phyloP scores from a whole-genome alignment of 2,113 vertebrate genomes.

The Panthera uncia region DNA sequence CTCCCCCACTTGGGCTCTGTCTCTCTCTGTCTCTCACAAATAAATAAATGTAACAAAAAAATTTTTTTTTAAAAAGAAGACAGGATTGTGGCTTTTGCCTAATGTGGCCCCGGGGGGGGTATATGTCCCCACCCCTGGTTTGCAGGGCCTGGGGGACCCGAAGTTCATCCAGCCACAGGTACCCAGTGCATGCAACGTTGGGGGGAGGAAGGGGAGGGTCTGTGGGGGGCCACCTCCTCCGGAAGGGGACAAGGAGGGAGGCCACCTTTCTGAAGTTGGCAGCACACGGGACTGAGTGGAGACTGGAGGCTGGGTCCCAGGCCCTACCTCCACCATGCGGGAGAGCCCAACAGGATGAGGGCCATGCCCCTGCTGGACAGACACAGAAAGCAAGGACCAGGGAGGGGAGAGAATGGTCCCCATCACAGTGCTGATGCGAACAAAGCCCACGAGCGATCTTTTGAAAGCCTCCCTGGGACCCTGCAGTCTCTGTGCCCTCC shows the following conservation, averaged over 20 bases:
- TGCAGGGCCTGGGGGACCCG: not conserved
- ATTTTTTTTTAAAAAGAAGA: too few species aligned
- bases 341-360: not conserved
- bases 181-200: fast-evolving
- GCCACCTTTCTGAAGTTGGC: not conserved
- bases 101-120: fast-evolving
- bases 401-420: not conserved
- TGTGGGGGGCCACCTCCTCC: fast-evolving
- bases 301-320: not conserved
- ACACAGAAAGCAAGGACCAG: not conserved
- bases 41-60: too few species aligned
- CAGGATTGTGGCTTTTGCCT: not conserved
- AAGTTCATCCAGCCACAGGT: not conserved
- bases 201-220: too few species aligned
- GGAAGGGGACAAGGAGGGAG: not conserved
- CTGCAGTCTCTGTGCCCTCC: not conserved
- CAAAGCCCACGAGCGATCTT: not conserved
- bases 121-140: not conserved
- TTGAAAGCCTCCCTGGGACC: not conserved
- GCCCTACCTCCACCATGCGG: not conserved
- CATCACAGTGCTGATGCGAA: not conserved
- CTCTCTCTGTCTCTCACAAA: too few species aligned
- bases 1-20: too few species aligned
- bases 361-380: not conserved
- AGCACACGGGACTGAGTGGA: not conserved